These are phyloP conservation scores for Rhyzopertha dominica DNA, from an alignment of 1,140 invertebrate genomes.

Conservation along the genomic window DNA sequence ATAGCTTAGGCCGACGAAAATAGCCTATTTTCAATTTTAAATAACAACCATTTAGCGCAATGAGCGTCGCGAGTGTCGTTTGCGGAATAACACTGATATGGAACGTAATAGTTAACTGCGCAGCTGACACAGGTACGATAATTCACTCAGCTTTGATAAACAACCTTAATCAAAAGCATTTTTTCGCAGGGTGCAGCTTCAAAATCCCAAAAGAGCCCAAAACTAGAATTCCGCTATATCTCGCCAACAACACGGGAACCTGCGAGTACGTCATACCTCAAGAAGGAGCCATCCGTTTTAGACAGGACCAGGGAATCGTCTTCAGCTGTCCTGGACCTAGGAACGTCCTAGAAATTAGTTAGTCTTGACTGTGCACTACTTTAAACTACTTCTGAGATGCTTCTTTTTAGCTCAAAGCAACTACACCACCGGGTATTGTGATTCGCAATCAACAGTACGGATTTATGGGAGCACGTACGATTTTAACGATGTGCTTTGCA, in stretches of 20 bases:
- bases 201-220: constrained; percentile 4
- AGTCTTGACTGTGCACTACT: constrained; percentile 3
- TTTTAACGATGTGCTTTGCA: constrained; percentile 28
- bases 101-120: no score
- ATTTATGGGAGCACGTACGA: no score
- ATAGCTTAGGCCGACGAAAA: no score
- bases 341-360: constrained; percentile 23
- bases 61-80: no score
- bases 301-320: constrained; percentile 22
- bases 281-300: constrained; percentile 24
- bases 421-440: constrained; percentile 25
- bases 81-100: no score
- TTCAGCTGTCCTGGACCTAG: constrained; percentile 28
- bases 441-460: not conserved
- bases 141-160: no score
- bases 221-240: constrained; percentile 22
- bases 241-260: constrained; percentile 23
- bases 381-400: no score
- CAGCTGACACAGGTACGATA: no score
- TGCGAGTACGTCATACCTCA: constrained; percentile 29
- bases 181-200: constrained; percentile 11
- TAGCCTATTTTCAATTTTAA: no score
- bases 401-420: constrained; percentile 18
- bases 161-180: no score
- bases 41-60: no score